Conservation (phyloP, 2,797 vertebrate species). For the Chelon auratus region DNA sequence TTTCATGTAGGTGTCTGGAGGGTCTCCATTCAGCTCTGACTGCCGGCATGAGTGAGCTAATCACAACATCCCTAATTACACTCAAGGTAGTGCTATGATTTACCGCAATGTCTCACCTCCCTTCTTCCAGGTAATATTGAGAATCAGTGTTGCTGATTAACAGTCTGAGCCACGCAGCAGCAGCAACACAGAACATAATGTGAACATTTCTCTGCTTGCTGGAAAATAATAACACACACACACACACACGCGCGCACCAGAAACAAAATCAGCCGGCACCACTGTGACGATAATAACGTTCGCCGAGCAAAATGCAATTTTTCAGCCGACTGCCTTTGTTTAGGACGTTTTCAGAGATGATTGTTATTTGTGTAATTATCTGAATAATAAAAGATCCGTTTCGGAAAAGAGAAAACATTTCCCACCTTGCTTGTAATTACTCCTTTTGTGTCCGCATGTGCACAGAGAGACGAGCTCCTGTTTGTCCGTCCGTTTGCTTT, state of each 20-base stretch:
- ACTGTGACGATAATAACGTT: slow-evolving; percentile 70
- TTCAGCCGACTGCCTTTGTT: slow-evolving; percentile 77
- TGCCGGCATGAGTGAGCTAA: slow-evolving; percentile 43
- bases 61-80: slow-evolving; percentile 49
- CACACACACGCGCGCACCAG: slow-evolving; percentile 8
- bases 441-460: slow-evolving; percentile 20
- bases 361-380: slow-evolving; percentile 77
- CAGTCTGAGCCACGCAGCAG: slow-evolving; percentile 55
- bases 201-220: slow-evolving; percentile 68
- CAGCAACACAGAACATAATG: slow-evolving; percentile 61
- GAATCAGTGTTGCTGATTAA: slow-evolving; percentile 54
- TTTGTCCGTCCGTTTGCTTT: slow-evolving; percentile 38
- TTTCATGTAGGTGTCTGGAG: slow-evolving; percentile 38
- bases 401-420: slow-evolving; percentile 53
- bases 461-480: slow-evolving; percentile 35
- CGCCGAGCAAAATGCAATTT: slow-evolving; percentile 76
- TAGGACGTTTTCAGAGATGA: slow-evolving; percentile 67
- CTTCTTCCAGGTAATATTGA: slow-evolving; percentile 23
- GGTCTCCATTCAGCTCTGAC: slow-evolving; percentile 40
- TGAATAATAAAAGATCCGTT: slow-evolving; percentile 64
- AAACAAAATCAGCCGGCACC: slow-evolving; percentile 58
- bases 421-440: slow-evolving; percentile 57
- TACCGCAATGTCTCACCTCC: slow-evolving; percentile 36
- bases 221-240: slow-evolving; percentile 62
- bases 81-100: slow-evolving; percentile 41